phyloP scores from a whole-genome alignment of 1,140 invertebrate genomes.

The Bombus superbus region DNA sequence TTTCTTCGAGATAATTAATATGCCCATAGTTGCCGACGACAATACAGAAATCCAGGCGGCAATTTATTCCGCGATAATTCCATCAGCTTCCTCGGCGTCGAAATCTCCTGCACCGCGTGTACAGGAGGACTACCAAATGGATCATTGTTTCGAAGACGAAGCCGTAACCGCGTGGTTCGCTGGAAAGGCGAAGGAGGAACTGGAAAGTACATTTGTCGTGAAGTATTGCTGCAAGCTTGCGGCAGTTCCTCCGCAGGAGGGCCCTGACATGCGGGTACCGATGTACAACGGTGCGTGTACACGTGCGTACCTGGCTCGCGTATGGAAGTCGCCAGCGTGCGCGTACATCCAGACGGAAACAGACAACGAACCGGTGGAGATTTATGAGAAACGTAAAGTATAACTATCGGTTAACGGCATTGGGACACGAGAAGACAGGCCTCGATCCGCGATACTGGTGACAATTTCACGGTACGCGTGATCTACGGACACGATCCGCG shows the following conservation, averaged over 20 bases:
- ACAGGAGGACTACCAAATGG: slow-evolving; percentile 20
- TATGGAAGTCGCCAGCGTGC: slow-evolving; percentile 7
- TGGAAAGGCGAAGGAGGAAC: slow-evolving; percentile 42
- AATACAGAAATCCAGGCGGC: background rate
- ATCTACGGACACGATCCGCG: slow-evolving; percentile 5
- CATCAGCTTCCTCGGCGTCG: slow-evolving; percentile 2
- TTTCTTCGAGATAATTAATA: background rate
- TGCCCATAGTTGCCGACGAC: background rate
- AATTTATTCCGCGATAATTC: slow-evolving; percentile 12
- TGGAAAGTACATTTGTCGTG: slow-evolving; percentile 47
- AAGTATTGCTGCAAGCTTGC: slow-evolving; percentile 42
- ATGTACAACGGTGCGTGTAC: slow-evolving; percentile 31
- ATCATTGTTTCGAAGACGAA: slow-evolving; percentile 43
- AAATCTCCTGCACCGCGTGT: background rate
- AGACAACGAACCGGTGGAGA: slow-evolving; percentile 31
- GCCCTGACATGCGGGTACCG: slow-evolving; percentile 48
- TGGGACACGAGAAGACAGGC: slow-evolving; percentile 32
- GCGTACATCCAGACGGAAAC: slow-evolving; percentile 20
- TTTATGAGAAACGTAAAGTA: slow-evolving; percentile 44
- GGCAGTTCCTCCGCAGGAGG: slow-evolving; percentile 27
- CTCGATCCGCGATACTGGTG: slow-evolving; percentile 15
- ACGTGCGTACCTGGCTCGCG: slow-evolving; percentile 11
- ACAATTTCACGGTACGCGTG: slow-evolving; percentile 33
- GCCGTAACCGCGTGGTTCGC: background rate
- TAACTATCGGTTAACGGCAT: slow-evolving; percentile 54